phyloP scores from a whole-genome alignment of 2,797 vertebrate species.

The Microhierax caerulescens region DNA sequence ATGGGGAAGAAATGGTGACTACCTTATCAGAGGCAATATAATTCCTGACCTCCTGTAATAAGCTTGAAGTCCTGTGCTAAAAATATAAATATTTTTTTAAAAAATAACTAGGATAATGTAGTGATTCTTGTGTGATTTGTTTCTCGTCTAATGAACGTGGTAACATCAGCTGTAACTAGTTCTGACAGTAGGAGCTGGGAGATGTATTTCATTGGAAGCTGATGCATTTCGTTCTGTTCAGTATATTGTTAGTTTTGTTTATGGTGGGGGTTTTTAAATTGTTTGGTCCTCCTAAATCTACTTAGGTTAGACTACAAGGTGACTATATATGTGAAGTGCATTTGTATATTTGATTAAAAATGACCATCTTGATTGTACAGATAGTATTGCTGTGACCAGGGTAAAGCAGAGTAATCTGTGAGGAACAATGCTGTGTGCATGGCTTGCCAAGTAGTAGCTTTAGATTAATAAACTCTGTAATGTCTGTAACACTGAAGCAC shows the following conservation, averaged over 20 bases:
- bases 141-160: background rate
- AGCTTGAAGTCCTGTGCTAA: background rate
- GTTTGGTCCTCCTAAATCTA: background rate
- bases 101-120: background rate
- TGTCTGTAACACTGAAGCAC: background rate
- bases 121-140: background rate
- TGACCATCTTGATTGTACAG: background rate
- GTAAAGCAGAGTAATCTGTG: background rate
- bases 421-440: background rate
- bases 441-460: background rate
- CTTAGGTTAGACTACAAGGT: background rate
- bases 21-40: background rate
- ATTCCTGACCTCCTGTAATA: background rate
- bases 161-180: background rate
- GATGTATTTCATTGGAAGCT: background rate
- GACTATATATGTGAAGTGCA: background rate
- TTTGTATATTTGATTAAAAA: background rate
- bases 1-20: background rate
- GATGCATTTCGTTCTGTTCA: background rate
- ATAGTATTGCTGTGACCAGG: background rate
- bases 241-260: background rate
- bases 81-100: background rate
- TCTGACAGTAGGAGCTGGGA: background rate
- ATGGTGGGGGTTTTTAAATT: background rate
- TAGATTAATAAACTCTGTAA: background rate